These are phyloP conservation scores for Pristionchus exspectatus DNA, from an alignment of 2,888 invertebrate genomes.

Conservation along the genomic window DNA sequence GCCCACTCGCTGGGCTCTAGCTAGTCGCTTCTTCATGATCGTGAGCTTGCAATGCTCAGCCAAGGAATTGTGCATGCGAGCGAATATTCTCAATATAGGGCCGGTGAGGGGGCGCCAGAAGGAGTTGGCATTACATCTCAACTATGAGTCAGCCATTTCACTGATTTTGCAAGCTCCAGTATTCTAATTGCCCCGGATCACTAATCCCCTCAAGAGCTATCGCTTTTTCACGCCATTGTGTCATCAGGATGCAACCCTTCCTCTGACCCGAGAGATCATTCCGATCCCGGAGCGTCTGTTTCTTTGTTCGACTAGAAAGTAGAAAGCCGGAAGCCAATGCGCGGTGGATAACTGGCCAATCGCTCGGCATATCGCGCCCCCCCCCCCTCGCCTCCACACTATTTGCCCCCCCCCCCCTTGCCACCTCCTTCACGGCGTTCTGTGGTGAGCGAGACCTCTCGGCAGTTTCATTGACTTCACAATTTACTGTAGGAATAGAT, in stretches of 20 bases:
- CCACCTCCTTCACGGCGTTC: background rate
- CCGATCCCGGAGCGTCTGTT: background rate
- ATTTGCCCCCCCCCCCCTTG: background rate
- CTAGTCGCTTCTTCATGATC: too few species aligned
- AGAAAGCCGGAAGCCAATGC: background rate
- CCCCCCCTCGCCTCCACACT: background rate
- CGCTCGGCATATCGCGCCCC: background rate
- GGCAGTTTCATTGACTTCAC: background rate
- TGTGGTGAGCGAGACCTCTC: background rate
- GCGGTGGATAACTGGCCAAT: background rate
- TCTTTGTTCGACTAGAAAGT: background rate
- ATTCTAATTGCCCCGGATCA: background rate
- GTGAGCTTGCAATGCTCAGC: too few species aligned
- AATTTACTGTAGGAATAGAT: too few species aligned
- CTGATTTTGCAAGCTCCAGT: background rate
- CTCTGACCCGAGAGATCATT: background rate
- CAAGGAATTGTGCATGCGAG: too few species aligned
- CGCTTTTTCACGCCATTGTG: background rate
- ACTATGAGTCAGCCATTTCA: background rate
- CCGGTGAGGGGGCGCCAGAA: too few species aligned
- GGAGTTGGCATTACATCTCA: background rate
- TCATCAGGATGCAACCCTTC: background rate
- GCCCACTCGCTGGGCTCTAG: too few species aligned
- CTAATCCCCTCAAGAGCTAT: background rate
- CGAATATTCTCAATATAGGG: too few species aligned